Base-by-base conservation (phyloP, 2,888 invertebrate species). In the Phania funesta region DNA sequence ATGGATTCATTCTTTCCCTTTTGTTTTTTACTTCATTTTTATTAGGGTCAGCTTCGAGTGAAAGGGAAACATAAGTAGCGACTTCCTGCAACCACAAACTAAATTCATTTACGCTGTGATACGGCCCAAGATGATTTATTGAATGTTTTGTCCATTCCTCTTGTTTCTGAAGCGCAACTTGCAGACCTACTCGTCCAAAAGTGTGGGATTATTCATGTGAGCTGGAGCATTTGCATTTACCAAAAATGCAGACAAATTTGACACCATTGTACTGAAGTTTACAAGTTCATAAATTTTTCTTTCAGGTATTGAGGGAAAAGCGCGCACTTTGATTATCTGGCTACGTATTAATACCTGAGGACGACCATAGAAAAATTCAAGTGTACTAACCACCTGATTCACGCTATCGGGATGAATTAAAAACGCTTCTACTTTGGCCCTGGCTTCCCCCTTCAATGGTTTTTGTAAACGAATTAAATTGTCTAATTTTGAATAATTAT, bases 291-390 rank as follows among this genome's bases (percentile, higher is more conserved):
- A 32, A 6, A 68, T 74, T 24, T 35, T 58, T 8, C 35, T 44
- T 11, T 26, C 75, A 6, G 68, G 41, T 41, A 75, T 75, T 0
- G 73, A 18, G 8, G 74, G 62, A 62, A 67, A 79, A 0, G 73
- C 67, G 26, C 78, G 71, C 0, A 68, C 81, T 56, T 83, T 83
- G 1, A 78, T 41, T 5, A 84, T 56, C 48, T 84, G 83, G 13
- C 78, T 83, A 16, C 83, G 50, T 20, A 84, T 80, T 22, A 84
- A 41, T 44, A 82, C 16, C 16, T 84, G 80, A 0, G 84, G 81
- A 0, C 84, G 79, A 8, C 83, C 83, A 54, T 64, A 84, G 9
- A 79, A 83, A 58, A 85, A 83, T 44, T 84, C 78, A 16, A 85
- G 16, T 2, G 76, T 80, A 0, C 20, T 48, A 32, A 84, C 80